phyloP scores from a whole-genome alignment of 2,888 invertebrate genomes.

The Maniola hyperantus region DNA sequence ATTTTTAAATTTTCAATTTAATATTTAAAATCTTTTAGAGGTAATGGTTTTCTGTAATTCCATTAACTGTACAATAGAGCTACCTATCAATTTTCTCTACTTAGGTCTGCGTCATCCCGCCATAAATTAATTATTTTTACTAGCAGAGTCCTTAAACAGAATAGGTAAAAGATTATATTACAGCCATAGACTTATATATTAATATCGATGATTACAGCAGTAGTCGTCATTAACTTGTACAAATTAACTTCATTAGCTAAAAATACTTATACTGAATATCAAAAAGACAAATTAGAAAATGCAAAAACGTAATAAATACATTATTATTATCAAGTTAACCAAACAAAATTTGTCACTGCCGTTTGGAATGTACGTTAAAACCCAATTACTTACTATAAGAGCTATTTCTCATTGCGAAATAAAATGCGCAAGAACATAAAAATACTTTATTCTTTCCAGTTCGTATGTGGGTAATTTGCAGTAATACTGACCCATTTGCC shows the following conservation, averaged over 20 bases:
- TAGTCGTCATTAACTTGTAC: no score
- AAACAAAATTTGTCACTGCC: slow-evolving; percentile 17
- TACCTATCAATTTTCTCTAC: no score
- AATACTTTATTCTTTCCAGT: slow-evolving; percentile 33
- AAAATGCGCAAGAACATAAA: slow-evolving; percentile 10
- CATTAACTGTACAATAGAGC: no score
- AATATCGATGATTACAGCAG: no score
- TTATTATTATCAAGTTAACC: slow-evolving; percentile 2
- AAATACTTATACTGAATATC: neutral
- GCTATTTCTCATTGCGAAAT: slow-evolving; percentile 27
- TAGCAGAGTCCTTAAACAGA: no score
- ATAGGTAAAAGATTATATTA: no score
- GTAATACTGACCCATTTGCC: slow-evolving; percentile 38
- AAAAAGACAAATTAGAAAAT: neutral
- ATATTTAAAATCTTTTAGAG: no score
- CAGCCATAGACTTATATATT: no score
- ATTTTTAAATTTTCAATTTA: no score
- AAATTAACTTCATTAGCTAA: neutral
- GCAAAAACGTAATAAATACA: neutral
- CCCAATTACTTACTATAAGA: slow-evolving; percentile 30
- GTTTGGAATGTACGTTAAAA: slow-evolving; percentile 29
- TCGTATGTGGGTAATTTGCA: slow-evolving; percentile 40
- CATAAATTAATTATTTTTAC: no score
- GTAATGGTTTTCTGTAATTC: no score
- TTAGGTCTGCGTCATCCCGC: no score